These are phyloP conservation scores for Crambe crambe DNA, from an alignment of 37 sponge, comb jelly and placozoan species.

Conservation along the genomic window DNA sequence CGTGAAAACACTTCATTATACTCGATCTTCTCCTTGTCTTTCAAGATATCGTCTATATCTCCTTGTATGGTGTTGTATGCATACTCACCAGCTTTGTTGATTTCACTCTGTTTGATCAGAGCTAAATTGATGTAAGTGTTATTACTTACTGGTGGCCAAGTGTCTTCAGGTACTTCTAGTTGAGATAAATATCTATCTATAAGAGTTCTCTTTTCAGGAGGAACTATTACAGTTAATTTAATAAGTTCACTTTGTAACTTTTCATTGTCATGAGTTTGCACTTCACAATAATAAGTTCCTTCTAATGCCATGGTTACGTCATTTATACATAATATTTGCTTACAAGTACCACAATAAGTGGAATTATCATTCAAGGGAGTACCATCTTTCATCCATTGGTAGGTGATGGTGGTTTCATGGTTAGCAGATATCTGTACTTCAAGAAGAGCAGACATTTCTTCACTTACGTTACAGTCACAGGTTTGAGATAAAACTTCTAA, in stretches of 20 bases:
- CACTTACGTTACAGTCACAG: neutral
- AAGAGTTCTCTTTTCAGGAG: neutral
- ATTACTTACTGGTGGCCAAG: constrained; percentile 5
- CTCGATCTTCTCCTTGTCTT: neutral
- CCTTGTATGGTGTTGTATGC: neutral
- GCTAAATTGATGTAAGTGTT: neutral
- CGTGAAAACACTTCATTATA: neutral
- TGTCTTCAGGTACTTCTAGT: neutral
- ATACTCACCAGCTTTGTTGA: neutral
- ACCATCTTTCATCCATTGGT: neutral
- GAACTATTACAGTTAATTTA: neutral
- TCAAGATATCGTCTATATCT: neutral
- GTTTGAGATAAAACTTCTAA: neutral
- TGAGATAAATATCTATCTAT: neutral
- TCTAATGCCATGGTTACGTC: neutral
- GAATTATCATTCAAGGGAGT: neutral
- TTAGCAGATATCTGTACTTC: neutral
- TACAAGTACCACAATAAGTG: neutral
- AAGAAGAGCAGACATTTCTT: neutral
- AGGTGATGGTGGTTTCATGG: neutral
- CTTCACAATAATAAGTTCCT: neutral
- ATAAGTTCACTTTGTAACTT: neutral
- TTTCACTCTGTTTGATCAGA: neutral
- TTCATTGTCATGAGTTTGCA: neutral
- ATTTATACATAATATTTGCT: neutral